Evolutionary conservation across 2,888 invertebrate genomes (phyloP).

Genomic region (Fragum fragum): DNA sequence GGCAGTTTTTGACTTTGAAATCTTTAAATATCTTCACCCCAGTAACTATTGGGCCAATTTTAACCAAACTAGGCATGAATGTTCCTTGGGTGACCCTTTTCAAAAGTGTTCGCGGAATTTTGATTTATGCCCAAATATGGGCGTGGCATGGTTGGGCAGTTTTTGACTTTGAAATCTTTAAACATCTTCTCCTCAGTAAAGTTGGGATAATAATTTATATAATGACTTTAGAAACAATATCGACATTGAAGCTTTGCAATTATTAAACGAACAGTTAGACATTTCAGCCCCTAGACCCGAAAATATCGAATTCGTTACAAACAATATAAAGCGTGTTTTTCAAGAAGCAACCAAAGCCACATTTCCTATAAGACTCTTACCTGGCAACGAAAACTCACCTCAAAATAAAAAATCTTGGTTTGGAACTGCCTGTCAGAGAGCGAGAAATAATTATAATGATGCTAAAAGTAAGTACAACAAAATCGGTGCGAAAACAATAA

Average conservation of each 20-base stretch:
- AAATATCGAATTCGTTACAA: not conserved
- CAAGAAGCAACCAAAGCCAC: not conserved
- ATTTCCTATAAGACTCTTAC: not conserved
- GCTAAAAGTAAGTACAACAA: no score
- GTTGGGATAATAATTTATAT: constrained; percentile 4
- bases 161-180: no score
- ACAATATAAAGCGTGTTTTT: not conserved
- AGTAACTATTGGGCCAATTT: no score
- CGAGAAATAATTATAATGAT: no score
- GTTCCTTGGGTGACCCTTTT: no score
- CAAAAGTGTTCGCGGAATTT: not conserved
- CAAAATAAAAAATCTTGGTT: constrained; percentile 10
- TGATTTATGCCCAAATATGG: not conserved
- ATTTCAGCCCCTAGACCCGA: no score
- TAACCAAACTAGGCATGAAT: no score
- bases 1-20: constrained; percentile 25
- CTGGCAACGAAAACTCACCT: not conserved
- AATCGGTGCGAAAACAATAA: no score
- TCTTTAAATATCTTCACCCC: constrained; percentile 11
- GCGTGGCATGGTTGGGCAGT: no score
- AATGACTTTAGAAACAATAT: not conserved
- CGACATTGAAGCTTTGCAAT: not conserved
- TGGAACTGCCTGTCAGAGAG: no score
- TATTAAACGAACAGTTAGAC: no score
- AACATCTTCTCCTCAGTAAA: not conserved